These are phyloP conservation scores for Steromphala cineraria DNA, from an alignment of 2,888 invertebrate species.

Conservation along the genomic window DNA sequence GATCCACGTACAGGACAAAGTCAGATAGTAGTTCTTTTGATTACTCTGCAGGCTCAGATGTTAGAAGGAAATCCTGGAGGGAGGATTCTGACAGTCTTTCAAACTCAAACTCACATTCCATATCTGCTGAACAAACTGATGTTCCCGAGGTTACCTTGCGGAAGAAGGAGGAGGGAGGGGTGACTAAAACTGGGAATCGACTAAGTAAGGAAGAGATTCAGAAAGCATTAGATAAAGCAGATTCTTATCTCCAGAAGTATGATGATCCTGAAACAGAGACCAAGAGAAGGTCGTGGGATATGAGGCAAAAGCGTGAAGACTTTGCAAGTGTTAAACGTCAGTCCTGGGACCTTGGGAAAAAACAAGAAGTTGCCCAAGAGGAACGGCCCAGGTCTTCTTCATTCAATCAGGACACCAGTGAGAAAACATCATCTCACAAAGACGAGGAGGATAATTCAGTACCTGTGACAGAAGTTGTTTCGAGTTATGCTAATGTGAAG, in stretches of 20 bases:
- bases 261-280: slow-evolving; percentile 39
- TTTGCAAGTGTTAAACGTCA: neutral
- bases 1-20: neutral
- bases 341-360: slow-evolving; percentile 6
- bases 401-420: neutral
- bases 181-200: slow-evolving; percentile 44
- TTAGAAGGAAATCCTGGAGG: neutral
- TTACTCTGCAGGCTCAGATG: neutral
- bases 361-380: neutral
- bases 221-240: slow-evolving; percentile 60
- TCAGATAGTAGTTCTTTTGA: neutral
- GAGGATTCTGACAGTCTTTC: slow-evolving; percentile 15
- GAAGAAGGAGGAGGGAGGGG: slow-evolving; percentile 32
- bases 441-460: neutral
- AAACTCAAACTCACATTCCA: slow-evolving; percentile 3
- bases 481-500: neutral
- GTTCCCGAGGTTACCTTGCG: slow-evolving; percentile 26
- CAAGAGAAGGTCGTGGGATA: slow-evolving; percentile 42
- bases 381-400: neutral
- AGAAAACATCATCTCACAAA: neutral
- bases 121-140: slow-evolving; percentile 1
- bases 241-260: slow-evolving; percentile 55
- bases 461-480: neutral
- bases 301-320: neutral
- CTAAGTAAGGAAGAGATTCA: slow-evolving; percentile 65